Base-by-base conservation (phyloP, 2,797 vertebrate species). In the Falco concolor region DNA sequence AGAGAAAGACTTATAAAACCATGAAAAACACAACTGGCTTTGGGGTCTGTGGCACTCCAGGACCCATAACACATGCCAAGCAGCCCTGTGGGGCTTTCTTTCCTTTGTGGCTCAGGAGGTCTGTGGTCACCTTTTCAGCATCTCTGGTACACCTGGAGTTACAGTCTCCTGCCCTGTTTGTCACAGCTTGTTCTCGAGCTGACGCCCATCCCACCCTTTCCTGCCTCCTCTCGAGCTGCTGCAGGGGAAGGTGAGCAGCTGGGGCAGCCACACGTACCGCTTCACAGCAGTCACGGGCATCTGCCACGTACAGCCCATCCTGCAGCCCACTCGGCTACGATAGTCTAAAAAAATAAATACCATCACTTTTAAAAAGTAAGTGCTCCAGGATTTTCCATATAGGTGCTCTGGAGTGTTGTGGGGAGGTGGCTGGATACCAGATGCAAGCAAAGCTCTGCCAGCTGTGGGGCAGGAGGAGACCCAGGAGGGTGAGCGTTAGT, bases 121-220 rank as follows among this genome's bases (percentile, higher is more conserved):
- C 59, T 92, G 84, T 1, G 5, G 60, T 38, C 5, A 1, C 59
- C 63, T 38, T 74, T 38, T 44, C 75, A 19, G 47, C 64, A 28
- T 19, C 69, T 87, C 57, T 56, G 67, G 40, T 30, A 16, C 2
- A 5, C 34, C 52, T 24, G 70, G 64, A 52, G 49, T 28, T 88
- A 74, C 73, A 50, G 80, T 13, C 84, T 92, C 67, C 49, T 54
- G 64, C 49, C 50, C 50, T 84, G 73, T 85, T 93, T 90, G 67
- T 54, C 59, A 14, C 25, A 8, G 40, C 52, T 85, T 36, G 22
- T 17, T 84, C 57, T 57, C 2, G 3, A 10, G 87, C 61, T 92
- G 75, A 75, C 74, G 74, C 86, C 94, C 89, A 63, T 77, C 92
- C 84, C 92, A 78, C 95, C 94, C 90, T 92, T 96, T 96, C 96